Base-by-base conservation (phyloP, 1,140 invertebrate genomes). In the Drosophila bipectinata region DNA sequence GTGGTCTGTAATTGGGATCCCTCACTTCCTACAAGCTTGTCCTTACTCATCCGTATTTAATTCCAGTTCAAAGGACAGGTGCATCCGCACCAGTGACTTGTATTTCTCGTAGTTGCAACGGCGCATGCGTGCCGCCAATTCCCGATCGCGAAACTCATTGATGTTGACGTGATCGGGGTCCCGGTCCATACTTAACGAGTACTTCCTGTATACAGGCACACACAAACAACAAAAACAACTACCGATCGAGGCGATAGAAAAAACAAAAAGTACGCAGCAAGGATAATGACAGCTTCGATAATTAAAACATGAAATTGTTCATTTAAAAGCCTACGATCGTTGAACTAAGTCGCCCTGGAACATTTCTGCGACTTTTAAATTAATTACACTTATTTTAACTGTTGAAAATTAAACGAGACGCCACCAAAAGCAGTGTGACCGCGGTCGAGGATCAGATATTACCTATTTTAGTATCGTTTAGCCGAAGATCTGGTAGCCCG, bases 31-130 rank as follows among this genome's bases (percentile, higher is more conserved):
- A 15, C 3, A 15, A 51, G 94, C 15, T 12, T 52, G 15, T 26
- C 66, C 81, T 94, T 93, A 97, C 96, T 97, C 96, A 91, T 97
- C 96, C 9, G 95, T 96, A 69, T 95, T 96, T 52, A 97, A 94
- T 79, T 96, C 95, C 62, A 98, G 93, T 81, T 97, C 94, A 93
- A 98, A 98, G 14, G 96, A 97, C 77, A 98, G 93, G 93, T 98
- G 97, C 97, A 98, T 98, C 88, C 96, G 95, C 76, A 98, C 96
- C 72, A 98, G 93, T 21, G 96, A 97, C 71, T 96, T 94, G 92
- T 96, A 97, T 91, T 97, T 97, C 73, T 97, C 96, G 24, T 95
- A 94, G 93, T 97, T 96, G 53, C 83, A 82, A 56, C 74, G 78
- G 51, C 90, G 90, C 90, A 91, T 91, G 77, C 85, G 90, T 37